A percentile compares a stretch with the other conserved stretches of the same genome.
Conservation (phyloP, 2,888 invertebrate genomes). For the Agelastica alni region DNA sequence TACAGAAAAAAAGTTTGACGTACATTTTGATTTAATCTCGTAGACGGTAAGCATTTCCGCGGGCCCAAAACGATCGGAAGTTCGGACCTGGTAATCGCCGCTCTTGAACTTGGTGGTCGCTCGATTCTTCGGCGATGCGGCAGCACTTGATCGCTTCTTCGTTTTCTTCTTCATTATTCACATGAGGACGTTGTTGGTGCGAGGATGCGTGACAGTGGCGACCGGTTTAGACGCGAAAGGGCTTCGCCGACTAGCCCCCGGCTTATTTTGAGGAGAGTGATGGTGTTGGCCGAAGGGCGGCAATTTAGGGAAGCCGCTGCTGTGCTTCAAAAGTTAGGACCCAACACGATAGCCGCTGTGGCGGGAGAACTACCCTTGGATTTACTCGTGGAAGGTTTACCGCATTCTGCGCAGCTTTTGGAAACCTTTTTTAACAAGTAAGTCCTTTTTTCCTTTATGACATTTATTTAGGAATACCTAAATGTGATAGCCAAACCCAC, state of each 20-base stretch:
- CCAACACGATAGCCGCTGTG: slow-evolving; percentile 76
- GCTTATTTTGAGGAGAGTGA: slow-evolving; percentile 69
- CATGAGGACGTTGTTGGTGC: slow-evolving; percentile 40
- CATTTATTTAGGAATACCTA: too few relatives aligned
- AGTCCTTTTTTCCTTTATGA: slow-evolving; percentile 47
- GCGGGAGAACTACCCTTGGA: slow-evolving; percentile 83
- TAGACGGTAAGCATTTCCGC: too few relatives aligned
- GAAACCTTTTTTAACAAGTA: slow-evolving; percentile 80
- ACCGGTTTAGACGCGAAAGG: slow-evolving; percentile 70
- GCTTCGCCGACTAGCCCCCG: slow-evolving; percentile 68
- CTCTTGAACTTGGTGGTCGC: slow-evolving; percentile 17
- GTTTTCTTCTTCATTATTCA: slow-evolving; percentile 37
- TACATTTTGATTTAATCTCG: too few relatives aligned
- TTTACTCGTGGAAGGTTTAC: slow-evolving; percentile 84
- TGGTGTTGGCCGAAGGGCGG: slow-evolving; percentile 83
- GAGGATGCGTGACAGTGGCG: slow-evolving; percentile 72
- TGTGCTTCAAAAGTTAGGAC: slow-evolving; percentile 78
- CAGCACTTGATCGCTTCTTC: slow-evolving; percentile 10
- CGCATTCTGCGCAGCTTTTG: slow-evolving; percentile 83
- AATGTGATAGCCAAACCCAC: too few relatives aligned
- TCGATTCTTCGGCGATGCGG: slow-evolving; percentile 7
- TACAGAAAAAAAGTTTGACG: too few relatives aligned
- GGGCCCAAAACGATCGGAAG: too few relatives aligned
- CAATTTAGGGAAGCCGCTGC: slow-evolving; percentile 91
- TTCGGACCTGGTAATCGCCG: slow-evolving; percentile 7